Percentiles rank a stretch among this genome's conserved stretches.
Conservation (phyloP, 2,888 invertebrate genomes). For the Congeria kusceri region DNA sequence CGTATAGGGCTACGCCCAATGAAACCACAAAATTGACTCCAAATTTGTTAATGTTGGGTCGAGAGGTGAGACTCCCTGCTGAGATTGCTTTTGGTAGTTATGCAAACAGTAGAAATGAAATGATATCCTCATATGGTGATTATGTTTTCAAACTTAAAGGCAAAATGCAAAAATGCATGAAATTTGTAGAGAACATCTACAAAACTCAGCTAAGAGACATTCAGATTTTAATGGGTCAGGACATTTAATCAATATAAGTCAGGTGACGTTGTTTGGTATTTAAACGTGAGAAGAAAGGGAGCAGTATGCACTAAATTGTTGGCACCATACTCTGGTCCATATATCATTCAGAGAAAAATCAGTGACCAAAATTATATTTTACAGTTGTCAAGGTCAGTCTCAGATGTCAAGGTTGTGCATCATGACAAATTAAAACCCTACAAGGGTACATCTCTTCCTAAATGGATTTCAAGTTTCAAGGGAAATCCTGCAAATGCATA, state of each 20-base stretch:
- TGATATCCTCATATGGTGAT: no score
- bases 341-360: conserved; percentile 5
- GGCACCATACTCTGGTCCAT: conserved; percentile 31
- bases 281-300: neutral
- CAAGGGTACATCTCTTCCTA: conserved; percentile 8
- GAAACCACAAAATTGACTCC: no score
- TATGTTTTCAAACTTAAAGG: no score
- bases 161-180: conserved; percentile 25
- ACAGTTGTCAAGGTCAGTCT: conserved; percentile 6
- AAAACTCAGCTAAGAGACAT: conserved; percentile 17
- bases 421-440: conserved; percentile 30
- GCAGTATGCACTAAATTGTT: neutral
- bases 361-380: conserved; percentile 23
- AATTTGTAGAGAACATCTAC: conserved; percentile 20
- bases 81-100: no score
- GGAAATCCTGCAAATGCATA: no score
- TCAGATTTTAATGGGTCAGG: conserved; percentile 12
- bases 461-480: neutral
- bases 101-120: no score
- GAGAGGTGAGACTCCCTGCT: no score
- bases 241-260: conserved; percentile 16
- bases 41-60: no score
- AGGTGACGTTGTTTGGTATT: conserved; percentile 26
- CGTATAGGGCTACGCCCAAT: no score
- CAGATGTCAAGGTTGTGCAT: conserved; percentile 13